A percentile compares a stretch with the other conserved stretches of the same genome.
Evolutionary conservation across 2,113 vertebrate genomes (phyloP).

Genomic region (Notiomystis cincta): DNA sequence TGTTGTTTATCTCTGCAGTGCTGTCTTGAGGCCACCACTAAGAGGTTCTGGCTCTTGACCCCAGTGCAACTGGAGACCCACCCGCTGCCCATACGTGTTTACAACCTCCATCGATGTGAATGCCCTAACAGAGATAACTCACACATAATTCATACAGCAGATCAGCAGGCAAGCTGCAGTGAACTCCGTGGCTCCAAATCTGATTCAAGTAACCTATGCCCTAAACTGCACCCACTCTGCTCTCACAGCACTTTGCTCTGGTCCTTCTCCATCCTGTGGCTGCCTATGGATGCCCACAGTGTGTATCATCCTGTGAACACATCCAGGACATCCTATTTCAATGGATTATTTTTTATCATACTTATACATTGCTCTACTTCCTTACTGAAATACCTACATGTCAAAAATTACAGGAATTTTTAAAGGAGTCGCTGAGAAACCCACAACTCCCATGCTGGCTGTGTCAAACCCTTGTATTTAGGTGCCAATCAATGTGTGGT

Average conservation of each 20-base stretch:
- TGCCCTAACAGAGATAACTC: not conserved
- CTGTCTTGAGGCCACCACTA: not conserved
- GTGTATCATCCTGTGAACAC: not conserved
- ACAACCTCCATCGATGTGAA: rapidly evolving
- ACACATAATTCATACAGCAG: not conserved
- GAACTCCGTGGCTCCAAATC: not conserved
- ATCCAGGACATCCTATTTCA: not conserved
- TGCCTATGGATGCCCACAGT: not conserved
- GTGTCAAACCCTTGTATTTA: not conserved
- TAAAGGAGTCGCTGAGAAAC: not conserved
- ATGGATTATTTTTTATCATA: not conserved
- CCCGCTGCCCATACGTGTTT: not conserved
- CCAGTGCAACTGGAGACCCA: not conserved
- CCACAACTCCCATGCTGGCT: not conserved
- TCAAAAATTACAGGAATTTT: not conserved
- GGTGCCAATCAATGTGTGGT: not conserved
- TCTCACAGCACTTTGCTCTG: not conserved
- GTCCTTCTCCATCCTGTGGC: not conserved
- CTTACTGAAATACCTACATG: not conserved
- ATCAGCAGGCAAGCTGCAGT: not conserved
- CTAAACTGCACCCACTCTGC: not conserved
- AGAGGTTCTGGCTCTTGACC: not conserved
- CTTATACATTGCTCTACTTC: not conserved
- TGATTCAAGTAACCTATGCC: not conserved
- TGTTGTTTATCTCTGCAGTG: not conserved